Evolutionary conservation across 2,797 vertebrate species (phyloP).

Genomic region (Sandelia bainsii): DNA sequence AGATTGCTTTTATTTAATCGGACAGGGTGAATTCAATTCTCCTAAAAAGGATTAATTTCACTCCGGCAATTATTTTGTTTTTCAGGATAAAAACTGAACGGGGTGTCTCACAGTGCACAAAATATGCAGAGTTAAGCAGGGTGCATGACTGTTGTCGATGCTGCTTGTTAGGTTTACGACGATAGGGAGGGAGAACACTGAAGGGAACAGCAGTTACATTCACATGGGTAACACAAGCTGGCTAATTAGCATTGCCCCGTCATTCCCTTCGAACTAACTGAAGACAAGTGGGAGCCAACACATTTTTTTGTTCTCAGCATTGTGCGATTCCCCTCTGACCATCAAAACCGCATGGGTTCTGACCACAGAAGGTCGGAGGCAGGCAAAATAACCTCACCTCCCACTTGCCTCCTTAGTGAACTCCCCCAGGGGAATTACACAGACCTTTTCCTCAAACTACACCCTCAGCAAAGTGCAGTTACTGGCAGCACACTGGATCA

Average conservation of each 20-base stretch:
- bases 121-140: slow-evolving; percentile 73
- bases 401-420: slow-evolving; percentile 19
- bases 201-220: slow-evolving; percentile 67
- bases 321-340: slow-evolving; percentile 61
- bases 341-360: slow-evolving; percentile 57
- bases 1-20: slow-evolving; percentile 42
- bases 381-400: slow-evolving; percentile 41
- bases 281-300: slow-evolving; percentile 73
- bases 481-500: slow-evolving; percentile 40
- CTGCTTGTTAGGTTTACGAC: slow-evolving; percentile 62
- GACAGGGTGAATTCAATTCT: slow-evolving; percentile 37
- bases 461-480: slow-evolving; percentile 46
- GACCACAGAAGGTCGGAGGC: slow-evolving; percentile 65
- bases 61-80: slow-evolving; percentile 29
- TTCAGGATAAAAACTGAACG: slow-evolving; percentile 40
- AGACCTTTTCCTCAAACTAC: slow-evolving; percentile 47
- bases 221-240: slow-evolving; percentile 67
- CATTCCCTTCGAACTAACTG: slow-evolving; percentile 72
- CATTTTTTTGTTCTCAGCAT: slow-evolving; percentile 73
- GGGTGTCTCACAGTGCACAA: slow-evolving; percentile 45
- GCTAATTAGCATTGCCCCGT: slow-evolving; percentile 77
- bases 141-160: slow-evolving; percentile 60
- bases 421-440: slow-evolving; percentile 26
- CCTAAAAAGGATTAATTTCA: slow-evolving; percentile 46
- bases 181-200: slow-evolving; percentile 48